Evolutionary conservation across 2,113 vertebrate genomes (phyloP).

Genomic region (Hystrix cristata): DNA sequence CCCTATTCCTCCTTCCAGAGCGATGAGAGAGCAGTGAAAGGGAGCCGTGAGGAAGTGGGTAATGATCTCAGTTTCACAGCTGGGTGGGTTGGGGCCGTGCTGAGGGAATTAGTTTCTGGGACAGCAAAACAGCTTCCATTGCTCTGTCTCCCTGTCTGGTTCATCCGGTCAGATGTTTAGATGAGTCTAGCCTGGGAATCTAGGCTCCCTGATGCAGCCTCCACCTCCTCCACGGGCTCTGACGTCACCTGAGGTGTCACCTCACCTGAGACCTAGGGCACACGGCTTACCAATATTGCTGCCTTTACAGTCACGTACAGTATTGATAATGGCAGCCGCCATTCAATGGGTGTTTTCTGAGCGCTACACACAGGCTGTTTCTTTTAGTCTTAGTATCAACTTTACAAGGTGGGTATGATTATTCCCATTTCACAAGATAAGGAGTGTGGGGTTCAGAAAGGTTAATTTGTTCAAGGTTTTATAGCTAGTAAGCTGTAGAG

Average conservation of each 20-base stretch:
- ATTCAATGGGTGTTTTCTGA: background rate
- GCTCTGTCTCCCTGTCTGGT: background rate
- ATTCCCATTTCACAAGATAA: conserved; percentile 32
- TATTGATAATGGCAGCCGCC: background rate
- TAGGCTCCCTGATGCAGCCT: background rate
- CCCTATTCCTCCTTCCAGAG: background rate
- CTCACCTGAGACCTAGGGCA: fast-evolving
- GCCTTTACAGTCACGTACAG: background rate
- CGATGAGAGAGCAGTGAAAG: background rate
- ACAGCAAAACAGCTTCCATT: background rate
- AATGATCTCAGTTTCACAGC: conserved; percentile 71
- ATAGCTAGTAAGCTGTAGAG: background rate
- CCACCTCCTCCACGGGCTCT: background rate
- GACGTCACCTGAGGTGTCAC: background rate
- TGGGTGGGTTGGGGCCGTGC: conserved; percentile 45
- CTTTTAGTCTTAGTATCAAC: background rate
- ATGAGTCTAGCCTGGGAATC: background rate
- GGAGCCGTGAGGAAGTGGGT: conserved; percentile 49
- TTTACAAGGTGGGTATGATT: background rate
- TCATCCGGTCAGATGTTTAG: conserved; percentile 27
- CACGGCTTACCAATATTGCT: fast-evolving
- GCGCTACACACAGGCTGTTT: background rate
- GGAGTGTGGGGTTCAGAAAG: conserved; percentile 5
- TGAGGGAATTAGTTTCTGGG: conserved; percentile 67
- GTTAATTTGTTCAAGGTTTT: background rate